Evolutionary conservation across 2,888 invertebrate species (phyloP).

Genomic region (Epistrophella euchroma): DNA sequence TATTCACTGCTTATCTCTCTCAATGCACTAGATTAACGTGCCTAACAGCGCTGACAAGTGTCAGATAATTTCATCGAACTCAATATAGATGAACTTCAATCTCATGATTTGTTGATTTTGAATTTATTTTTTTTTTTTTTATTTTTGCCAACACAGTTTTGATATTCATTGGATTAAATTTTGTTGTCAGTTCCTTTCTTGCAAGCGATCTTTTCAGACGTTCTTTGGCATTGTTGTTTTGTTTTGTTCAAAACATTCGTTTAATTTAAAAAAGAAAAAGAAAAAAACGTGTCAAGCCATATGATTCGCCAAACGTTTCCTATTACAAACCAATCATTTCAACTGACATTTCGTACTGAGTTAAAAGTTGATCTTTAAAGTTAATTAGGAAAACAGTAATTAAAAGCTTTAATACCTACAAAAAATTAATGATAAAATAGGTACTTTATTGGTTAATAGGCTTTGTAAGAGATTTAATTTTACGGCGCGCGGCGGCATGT

Average conservation of each 20-base stretch:
- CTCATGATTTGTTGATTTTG: constrained; percentile 43
- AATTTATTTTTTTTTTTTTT: constrained; percentile 12
- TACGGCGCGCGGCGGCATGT: background rate
- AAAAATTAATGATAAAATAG: constrained; percentile 1
- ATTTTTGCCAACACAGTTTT: constrained; percentile 39
- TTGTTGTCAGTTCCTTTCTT: constrained; percentile 63
- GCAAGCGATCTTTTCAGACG: constrained; percentile 69
- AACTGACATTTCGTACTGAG: constrained; percentile 19
- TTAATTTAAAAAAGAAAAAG: background rate
- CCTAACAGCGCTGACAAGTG: constrained; percentile 36
- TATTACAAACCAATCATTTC: constrained; percentile 22
- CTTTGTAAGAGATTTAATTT: background rate
- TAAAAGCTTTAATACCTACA: constrained; percentile 10
- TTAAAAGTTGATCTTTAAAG: constrained; percentile 5
- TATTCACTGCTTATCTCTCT: constrained; percentile 56
- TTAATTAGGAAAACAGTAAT: constrained; percentile 26
- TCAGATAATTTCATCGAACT: constrained; percentile 21
- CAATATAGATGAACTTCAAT: constrained; percentile 55
- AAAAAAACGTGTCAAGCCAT: background rate
- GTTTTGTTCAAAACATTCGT: constrained; percentile 14
- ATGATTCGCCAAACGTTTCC: background rate
- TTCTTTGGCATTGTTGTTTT: constrained; percentile 26
- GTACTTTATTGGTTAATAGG: constrained; percentile 13
- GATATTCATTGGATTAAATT: constrained; percentile 55
- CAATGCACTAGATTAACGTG: constrained; percentile 45